These are phyloP conservation scores for Misgurnus mizolepis DNA, from an alignment of 2,113 vertebrate species.

Conservation along the genomic window DNA sequence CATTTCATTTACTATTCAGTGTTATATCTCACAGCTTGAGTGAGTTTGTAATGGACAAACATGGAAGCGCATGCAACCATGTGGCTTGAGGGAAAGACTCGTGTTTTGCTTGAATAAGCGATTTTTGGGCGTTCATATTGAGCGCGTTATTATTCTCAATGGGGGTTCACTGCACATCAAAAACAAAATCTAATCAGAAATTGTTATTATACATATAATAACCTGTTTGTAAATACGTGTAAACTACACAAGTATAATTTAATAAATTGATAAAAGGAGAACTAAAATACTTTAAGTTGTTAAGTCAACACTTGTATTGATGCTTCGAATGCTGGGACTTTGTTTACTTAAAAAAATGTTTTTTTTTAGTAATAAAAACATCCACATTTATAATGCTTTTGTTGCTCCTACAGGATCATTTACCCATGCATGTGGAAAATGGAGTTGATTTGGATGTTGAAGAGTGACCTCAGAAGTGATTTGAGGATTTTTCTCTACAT, in stretches of 20 bases:
- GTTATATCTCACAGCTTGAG: slow-evolving; percentile 1
- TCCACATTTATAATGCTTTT: background rate
- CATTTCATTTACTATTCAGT: slow-evolving; percentile 11
- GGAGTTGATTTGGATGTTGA: slow-evolving; percentile 35
- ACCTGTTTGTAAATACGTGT: too few species aligned
- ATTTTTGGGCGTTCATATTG: slow-evolving; percentile 23
- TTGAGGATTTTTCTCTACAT: slow-evolving; percentile 70
- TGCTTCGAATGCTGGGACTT: too few species aligned
- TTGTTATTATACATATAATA: too few species aligned
- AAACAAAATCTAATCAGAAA: background rate
- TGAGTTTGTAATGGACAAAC: background rate
- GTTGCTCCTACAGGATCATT: slow-evolving; percentile 7
- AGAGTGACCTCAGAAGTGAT: slow-evolving; percentile 24
- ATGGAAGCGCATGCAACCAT: slow-evolving; percentile 40
- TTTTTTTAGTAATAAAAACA: background rate
- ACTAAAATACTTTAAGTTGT: too few species aligned
- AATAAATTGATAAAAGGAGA: too few species aligned
- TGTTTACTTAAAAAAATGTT: too few species aligned
- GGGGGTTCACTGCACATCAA: background rate
- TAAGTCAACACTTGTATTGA: too few species aligned
- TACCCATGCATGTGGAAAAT: slow-evolving; percentile 29
- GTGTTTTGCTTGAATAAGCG: slow-evolving; percentile 30
- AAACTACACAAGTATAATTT: too few species aligned
- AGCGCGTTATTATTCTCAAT: background rate
- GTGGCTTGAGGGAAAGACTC: slow-evolving; percentile 36